Evolutionary conservation across 1,140 invertebrate genomes (phyloP).

Genomic region (Drosophila arawakana): DNA sequence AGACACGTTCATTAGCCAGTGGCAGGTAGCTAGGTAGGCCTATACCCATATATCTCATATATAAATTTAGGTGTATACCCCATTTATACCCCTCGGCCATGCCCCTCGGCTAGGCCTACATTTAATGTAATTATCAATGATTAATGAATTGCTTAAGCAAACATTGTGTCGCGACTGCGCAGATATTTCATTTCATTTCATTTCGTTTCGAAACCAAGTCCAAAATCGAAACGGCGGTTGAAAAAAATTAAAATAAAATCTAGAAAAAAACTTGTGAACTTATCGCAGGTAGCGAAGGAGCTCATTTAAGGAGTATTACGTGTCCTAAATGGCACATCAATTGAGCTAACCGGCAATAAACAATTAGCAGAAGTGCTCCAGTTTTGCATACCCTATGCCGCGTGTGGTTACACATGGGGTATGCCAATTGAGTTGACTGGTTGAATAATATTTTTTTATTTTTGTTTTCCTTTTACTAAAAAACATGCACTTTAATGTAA

Average conservation of each 20-base stretch:
- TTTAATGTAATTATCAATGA: constrained; percentile 82
- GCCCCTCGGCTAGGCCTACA: constrained; percentile 60
- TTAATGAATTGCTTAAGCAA: constrained; percentile 79
- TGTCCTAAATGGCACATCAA: constrained; percentile 25
- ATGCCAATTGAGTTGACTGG: not conserved
- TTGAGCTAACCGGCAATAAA: constrained; percentile 20
- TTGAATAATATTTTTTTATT: too few species aligned
- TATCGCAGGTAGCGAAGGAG: constrained; percentile 4
- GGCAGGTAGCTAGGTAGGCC: constrained; percentile 7
- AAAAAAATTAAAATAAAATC: not conserved
- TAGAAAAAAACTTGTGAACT: not conserved
- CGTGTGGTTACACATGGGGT: not conserved
- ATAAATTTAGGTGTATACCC: too few species aligned
- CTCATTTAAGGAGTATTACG: constrained; percentile 16
- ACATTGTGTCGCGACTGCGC: constrained; percentile 61
- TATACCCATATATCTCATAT: not conserved
- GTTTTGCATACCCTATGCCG: constrained; percentile 11
- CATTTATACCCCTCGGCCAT: not conserved
- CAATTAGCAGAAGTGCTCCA: constrained; percentile 49
- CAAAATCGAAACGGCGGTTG: constrained; percentile 24
- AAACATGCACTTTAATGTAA: too few species aligned
- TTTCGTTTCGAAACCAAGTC: constrained; percentile 30
- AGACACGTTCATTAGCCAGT: constrained; percentile 30
- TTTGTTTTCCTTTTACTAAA: too few species aligned
- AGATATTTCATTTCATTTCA: constrained; percentile 32